Evolutionary conservation across 2,888 invertebrate species (phyloP).

Genomic region (Metacarcinus magister): DNA sequence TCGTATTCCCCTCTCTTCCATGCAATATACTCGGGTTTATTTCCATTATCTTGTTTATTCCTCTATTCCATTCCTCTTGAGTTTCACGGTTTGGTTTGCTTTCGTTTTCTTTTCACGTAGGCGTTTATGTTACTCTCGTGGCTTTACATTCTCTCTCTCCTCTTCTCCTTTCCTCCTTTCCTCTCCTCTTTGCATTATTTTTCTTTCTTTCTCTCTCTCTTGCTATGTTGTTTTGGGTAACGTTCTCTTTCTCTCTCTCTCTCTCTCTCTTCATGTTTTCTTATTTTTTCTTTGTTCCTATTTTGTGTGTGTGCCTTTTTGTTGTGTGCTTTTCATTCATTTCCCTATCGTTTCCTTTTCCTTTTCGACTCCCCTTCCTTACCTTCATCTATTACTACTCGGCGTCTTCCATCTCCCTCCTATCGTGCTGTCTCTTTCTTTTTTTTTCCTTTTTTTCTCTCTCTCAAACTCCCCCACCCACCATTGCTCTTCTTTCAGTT

Average conservation of each 20-base stretch:
- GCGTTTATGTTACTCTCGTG: not conserved
- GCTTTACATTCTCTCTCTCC: not conserved
- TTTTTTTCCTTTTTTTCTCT: not conserved
- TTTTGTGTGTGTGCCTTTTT: not conserved
- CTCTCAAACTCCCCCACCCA: not conserved
- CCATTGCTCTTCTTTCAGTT: not conserved
- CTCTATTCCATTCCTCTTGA: not conserved
- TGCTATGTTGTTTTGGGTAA: not conserved
- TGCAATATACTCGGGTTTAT: conserved; percentile 3
- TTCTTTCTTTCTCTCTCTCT: not conserved
- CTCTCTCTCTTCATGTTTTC: no score
- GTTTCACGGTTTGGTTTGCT: not conserved
- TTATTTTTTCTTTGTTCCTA: not conserved
- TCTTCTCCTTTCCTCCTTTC: no score
- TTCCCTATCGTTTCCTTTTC: not conserved
- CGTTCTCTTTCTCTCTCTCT: not conserved
- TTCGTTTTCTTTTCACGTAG: not conserved
- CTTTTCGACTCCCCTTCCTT: not conserved
- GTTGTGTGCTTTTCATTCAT: not conserved
- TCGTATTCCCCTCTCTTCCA: not conserved
- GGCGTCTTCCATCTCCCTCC: not conserved
- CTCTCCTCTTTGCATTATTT: not conserved
- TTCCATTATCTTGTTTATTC: not conserved
- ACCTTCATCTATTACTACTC: no score
- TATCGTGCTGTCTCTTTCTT: not conserved